phyloP scores from a whole-genome alignment of 2,888 invertebrate genomes.

The Tetragonula carbonaria region DNA sequence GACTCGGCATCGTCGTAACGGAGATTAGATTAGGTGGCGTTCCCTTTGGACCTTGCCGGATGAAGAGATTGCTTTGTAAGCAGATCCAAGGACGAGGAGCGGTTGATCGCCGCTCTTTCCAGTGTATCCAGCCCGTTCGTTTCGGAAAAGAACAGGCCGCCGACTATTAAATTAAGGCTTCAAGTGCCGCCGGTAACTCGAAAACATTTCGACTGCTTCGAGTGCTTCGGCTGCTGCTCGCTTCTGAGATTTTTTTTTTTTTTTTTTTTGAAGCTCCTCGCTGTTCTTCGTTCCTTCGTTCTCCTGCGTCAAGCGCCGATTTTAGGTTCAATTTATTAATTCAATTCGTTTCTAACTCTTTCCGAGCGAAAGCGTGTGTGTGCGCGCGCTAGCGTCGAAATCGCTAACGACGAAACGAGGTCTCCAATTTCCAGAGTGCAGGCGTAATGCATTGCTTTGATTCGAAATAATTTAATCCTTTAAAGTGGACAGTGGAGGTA shows the following conservation, averaged over 20 bases:
- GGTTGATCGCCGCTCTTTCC: conserved; percentile 41
- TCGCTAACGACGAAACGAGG: too few relatives aligned
- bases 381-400: too few relatives aligned
- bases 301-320: neutral
- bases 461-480: too few relatives aligned
- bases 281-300: too few relatives aligned
- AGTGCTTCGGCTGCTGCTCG: neutral
- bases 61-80: conserved; percentile 80
- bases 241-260: neutral
- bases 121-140: conserved; percentile 55
- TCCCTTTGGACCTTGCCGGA: conserved; percentile 74
- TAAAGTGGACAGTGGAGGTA: too few relatives aligned
- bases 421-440: too few relatives aligned
- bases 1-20: conserved; percentile 72
- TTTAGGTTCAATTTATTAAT: neutral
- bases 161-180: conserved; percentile 59
- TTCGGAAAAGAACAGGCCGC: conserved; percentile 47
- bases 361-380: too few relatives aligned
- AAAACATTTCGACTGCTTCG: conserved; percentile 40
- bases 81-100: conserved; percentile 69
- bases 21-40: conserved; percentile 76
- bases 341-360: neutral
- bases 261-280: neutral
- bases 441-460: too few relatives aligned
- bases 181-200: conserved; percentile 45